These are phyloP conservation scores for Prostheceraeus crozeri DNA, from an alignment of 2,888 invertebrate species.

Conservation along the genomic window DNA sequence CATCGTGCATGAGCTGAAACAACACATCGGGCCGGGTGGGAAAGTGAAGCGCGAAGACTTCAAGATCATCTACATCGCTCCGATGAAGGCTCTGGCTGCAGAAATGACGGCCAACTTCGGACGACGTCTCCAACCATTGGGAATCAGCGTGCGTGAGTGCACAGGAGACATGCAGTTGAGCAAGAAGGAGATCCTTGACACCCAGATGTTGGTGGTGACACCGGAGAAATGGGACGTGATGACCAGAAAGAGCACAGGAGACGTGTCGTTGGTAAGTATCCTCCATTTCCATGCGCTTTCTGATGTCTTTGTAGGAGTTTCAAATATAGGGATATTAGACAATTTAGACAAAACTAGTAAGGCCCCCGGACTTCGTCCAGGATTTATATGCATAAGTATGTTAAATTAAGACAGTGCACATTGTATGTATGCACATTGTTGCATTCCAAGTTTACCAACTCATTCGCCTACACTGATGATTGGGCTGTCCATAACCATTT, in stretches of 20 bases:
- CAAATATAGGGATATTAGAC: too few species aligned
- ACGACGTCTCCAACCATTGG: constrained; percentile 68
- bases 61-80: constrained; percentile 80
- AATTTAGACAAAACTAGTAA: too few species aligned
- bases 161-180: constrained; percentile 97
- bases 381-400: too few species aligned
- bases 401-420: too few species aligned
- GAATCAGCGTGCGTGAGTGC: constrained; percentile 76
- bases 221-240: constrained; percentile 99
- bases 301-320: too few species aligned
- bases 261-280: constrained; percentile 48
- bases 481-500: too few species aligned
- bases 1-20: constrained; percentile 79
- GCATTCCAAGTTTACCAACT: too few species aligned
- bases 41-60: constrained; percentile 81
- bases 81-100: constrained; percentile 97
- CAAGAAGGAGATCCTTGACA: constrained; percentile 82
- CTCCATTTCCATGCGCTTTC: too few species aligned
- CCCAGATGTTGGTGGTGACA: constrained; percentile 91
- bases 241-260: constrained; percentile 69
- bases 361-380: too few species aligned
- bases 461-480: too few species aligned
- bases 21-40: constrained; percentile 66
- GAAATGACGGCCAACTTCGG: constrained; percentile 95
- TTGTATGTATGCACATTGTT: too few species aligned